These are phyloP conservation scores for Enteromius treurensis DNA, from an alignment of 2,797 vertebrate genomes.

Conservation along the genomic window DNA sequence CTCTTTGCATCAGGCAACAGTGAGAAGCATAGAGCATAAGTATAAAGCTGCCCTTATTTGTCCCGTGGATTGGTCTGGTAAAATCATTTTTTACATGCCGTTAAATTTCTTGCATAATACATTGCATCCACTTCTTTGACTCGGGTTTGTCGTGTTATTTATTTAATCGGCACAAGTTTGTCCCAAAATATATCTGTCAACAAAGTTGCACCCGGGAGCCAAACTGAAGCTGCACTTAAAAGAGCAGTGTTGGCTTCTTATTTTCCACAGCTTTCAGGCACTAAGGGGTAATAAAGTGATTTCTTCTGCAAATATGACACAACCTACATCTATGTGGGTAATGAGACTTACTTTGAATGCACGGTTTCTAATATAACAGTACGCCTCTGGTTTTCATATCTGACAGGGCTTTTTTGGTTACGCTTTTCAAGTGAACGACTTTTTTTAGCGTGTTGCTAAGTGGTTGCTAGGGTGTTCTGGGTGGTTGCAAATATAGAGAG, in stretches of 20 bases:
- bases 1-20: not conserved
- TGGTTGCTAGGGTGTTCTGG: not conserved
- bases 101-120: not conserved
- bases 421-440: not conserved
- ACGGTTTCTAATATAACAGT: constrained; percentile 19
- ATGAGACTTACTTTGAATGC: constrained; percentile 30
- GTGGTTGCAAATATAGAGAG: constrained; percentile 1
- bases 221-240: constrained; percentile 17
- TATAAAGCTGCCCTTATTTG: constrained; percentile 10
- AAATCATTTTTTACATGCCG: constrained; percentile 16
- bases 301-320: constrained; percentile 21
- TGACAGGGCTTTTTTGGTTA: not conserved
- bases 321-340: constrained; percentile 28
- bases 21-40: not conserved
- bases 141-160: constrained; percentile 5
- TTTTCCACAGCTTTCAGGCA: constrained; percentile 26
- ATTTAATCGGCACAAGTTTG: constrained; percentile 9
- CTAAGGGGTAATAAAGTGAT: not conserved
- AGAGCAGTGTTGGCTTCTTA: constrained; percentile 28
- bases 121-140: not conserved
- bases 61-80: not conserved
- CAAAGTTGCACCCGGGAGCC: constrained; percentile 12
- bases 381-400: not conserved
- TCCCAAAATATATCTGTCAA: constrained; percentile 29
- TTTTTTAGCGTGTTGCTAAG: not conserved